Evolutionary conservation across 2,888 invertebrate genomes (phyloP).

Genomic region (Cosmopolites sordidus): DNA sequence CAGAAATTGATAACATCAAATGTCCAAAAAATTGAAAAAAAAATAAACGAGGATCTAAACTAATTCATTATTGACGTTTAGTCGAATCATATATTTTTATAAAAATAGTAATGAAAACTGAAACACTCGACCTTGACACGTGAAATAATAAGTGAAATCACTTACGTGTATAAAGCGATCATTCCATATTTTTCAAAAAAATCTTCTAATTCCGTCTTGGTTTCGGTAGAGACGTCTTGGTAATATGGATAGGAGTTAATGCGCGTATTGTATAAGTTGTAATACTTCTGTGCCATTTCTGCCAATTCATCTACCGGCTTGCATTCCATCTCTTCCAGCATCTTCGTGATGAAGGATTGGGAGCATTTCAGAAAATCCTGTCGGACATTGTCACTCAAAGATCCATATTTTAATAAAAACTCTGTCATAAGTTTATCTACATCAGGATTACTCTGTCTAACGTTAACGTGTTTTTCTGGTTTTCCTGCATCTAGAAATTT

Average conservation of each 20-base stretch:
- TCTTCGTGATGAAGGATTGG: slow-evolving; percentile 61
- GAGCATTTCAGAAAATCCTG: slow-evolving; percentile 63
- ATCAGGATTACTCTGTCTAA: slow-evolving; percentile 50
- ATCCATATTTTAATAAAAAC: slow-evolving; percentile 38
- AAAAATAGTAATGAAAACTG: too few relatives aligned
- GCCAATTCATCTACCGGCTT: slow-evolving; percentile 80
- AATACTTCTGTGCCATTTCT: slow-evolving; percentile 86
- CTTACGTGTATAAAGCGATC: slow-evolving; percentile 80
- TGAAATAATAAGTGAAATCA: too few relatives aligned
- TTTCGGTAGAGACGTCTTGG: slow-evolving; percentile 62
- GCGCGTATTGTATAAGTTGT: slow-evolving; percentile 72
- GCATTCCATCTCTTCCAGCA: slow-evolving; percentile 56
- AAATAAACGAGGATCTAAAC: too few relatives aligned
- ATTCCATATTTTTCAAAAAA: slow-evolving; percentile 92
- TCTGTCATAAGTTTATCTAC: slow-evolving; percentile 50
- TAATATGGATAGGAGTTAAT: slow-evolving; percentile 63
- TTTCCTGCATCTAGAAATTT: slow-evolving; percentile 46
- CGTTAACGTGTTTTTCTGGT: slow-evolving; percentile 44
- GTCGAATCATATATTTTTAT: too few relatives aligned
- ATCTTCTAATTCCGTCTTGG: slow-evolving; percentile 79
- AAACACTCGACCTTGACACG: too few relatives aligned
- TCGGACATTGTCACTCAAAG: slow-evolving; percentile 53
- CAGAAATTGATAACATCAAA: too few relatives aligned
- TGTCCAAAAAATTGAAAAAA: too few relatives aligned
- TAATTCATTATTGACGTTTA: too few relatives aligned